phyloP scores from a whole-genome alignment of 2,797 vertebrate species.

The Anabacerthia variegaticeps region DNA sequence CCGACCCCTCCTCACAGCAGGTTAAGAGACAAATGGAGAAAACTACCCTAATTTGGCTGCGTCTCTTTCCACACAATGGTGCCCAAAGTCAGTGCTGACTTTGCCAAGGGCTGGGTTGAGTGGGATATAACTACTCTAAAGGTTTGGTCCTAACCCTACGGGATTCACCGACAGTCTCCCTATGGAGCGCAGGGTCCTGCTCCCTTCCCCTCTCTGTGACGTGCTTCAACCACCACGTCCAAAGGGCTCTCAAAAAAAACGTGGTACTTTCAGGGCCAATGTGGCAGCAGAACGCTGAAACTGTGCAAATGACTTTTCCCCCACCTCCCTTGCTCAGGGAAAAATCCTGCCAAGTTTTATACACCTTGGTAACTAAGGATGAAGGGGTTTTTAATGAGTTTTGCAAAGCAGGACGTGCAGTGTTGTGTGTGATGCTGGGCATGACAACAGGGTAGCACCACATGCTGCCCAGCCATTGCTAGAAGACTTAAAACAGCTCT shows the following conservation, averaged over 20 bases:
- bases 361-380: neutral
- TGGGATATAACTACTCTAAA: neutral
- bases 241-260: neutral
- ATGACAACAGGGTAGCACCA: neutral
- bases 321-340: neutral
- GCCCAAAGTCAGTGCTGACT: neutral
- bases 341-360: neutral
- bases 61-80: neutral
- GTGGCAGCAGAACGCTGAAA: neutral
- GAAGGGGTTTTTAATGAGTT: neutral
- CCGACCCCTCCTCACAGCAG: neutral
- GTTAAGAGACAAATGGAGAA: constrained; percentile 32
- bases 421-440: neutral
- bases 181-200: neutral
- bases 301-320: neutral
- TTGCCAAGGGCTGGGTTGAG: neutral
- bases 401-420: neutral
- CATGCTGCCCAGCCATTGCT: neutral
- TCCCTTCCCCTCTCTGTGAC: neutral
- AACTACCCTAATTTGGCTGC: constrained; percentile 5
- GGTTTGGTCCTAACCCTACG: constrained; percentile 23
- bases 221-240: neutral
- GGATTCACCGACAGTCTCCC: neutral
- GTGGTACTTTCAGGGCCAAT: neutral
- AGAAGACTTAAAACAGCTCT: neutral